A percentile compares a stretch with the other conserved stretches of the same genome.
Evolutionary conservation across 2,113 vertebrate genomes (phyloP).

Genomic region (Ranitomeya imitator): DNA sequence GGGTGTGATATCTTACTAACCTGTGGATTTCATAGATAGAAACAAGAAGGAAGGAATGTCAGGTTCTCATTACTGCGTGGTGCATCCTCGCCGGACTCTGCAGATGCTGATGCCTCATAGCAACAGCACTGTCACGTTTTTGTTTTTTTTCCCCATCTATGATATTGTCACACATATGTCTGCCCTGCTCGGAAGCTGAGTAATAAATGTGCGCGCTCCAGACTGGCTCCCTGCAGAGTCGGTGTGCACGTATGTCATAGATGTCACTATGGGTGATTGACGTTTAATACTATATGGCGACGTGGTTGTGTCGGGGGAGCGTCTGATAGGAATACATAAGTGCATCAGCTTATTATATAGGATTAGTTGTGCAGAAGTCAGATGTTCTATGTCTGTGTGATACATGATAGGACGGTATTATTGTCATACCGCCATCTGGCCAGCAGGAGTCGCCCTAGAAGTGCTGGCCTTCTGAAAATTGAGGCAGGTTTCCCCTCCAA

Average conservation of each 20-base stretch:
- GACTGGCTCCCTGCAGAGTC: background rate
- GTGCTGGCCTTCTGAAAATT: background rate
- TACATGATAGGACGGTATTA: background rate
- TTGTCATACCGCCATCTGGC: background rate
- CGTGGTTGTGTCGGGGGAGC: background rate
- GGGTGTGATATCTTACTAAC: background rate
- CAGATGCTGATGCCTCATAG: slow-evolving; percentile 35
- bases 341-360: background rate
- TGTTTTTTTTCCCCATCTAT: background rate
- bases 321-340: background rate
- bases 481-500: background rate
- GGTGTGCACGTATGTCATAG: background rate
- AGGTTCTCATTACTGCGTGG: slow-evolving; percentile 11
- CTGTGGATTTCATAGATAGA: slow-evolving; percentile 17
- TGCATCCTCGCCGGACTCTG: background rate
- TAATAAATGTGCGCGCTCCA: background rate
- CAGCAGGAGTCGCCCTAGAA: background rate
- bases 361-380: background rate
- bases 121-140: slow-evolving; percentile 7
- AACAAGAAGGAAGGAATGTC: slow-evolving; percentile 21
- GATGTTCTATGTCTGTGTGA: background rate
- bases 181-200: background rate
- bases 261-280: background rate
- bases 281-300: background rate
- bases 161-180: background rate